These are phyloP conservation scores for Drosophila albomicans DNA, from an alignment of 1,140 invertebrate species.

Conservation along the genomic window DNA sequence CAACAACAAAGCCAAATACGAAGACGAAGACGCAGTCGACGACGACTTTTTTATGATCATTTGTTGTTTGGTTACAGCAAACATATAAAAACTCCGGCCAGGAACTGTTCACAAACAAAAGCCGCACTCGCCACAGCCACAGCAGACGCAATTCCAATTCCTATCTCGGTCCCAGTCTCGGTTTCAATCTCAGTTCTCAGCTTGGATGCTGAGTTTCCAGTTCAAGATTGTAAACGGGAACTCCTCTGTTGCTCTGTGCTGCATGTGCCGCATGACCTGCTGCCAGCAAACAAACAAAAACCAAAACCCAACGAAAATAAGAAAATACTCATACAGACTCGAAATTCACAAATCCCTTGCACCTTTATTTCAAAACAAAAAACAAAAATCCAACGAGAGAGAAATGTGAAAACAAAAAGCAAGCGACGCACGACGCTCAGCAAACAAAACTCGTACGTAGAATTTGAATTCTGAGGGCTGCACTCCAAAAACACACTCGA, in stretches of 20 bases:
- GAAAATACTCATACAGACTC: constrained; percentile 49
- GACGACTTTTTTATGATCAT: constrained; percentile 69
- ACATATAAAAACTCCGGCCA: constrained; percentile 63
- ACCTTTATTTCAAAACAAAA: constrained; percentile 47
- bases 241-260: constrained; percentile 20
- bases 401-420: constrained; percentile 37
- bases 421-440: constrained; percentile 65
- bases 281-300: constrained; percentile 50
- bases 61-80: constrained; percentile 78
- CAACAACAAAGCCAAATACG: constrained; percentile 22
- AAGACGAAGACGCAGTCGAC: not conserved
- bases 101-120: constrained; percentile 55
- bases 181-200: constrained; percentile 13
- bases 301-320: constrained; percentile 45
- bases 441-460: constrained; percentile 63
- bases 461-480: constrained; percentile 43
- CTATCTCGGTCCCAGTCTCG: constrained; percentile 1
- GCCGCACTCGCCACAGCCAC: constrained; percentile 28
- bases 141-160: constrained; percentile 6
- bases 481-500: constrained; percentile 17
- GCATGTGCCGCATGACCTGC: constrained; percentile 45
- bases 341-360: constrained; percentile 46
- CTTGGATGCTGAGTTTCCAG: constrained; percentile 28
- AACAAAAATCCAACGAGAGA: constrained; percentile 29
- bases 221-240: constrained; percentile 30